Percentiles rank a stretch among this genome's conserved stretches.
Evolutionary conservation across 2,113 vertebrate species (phyloP).

Genomic region (Macquaria ambigua): DNA sequence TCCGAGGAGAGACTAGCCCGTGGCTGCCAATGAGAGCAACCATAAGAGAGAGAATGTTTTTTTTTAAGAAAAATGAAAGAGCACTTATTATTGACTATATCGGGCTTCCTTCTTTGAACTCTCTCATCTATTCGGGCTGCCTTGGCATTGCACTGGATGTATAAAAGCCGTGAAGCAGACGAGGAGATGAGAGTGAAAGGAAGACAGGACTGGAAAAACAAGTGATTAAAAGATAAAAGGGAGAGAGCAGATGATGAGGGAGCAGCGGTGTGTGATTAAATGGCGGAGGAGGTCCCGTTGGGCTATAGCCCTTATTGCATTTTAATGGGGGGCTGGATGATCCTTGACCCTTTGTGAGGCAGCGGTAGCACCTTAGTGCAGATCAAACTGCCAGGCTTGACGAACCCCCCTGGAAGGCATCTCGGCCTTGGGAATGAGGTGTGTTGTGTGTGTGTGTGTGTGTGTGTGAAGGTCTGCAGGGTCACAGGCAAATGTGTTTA

Average conservation of each 20-base stretch:
- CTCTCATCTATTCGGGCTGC: constrained; percentile 59
- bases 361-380: constrained; percentile 64
- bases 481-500: constrained; percentile 74
- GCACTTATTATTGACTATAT: constrained; percentile 60
- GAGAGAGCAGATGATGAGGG: constrained; percentile 61
- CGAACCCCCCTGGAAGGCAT: constrained; percentile 42
- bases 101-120: constrained; percentile 66
- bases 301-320: constrained; percentile 72
- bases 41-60: constrained; percentile 39
- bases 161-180: constrained; percentile 30
- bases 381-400: constrained; percentile 62
- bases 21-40: constrained; percentile 52
- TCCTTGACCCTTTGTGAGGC: constrained; percentile 62
- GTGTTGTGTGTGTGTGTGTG: constrained; percentile 31
- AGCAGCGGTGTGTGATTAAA: constrained; percentile 70
- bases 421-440: constrained; percentile 60
- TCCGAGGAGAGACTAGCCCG: constrained; percentile 34
- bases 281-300: constrained; percentile 55
- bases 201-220: constrained; percentile 60
- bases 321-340: constrained; percentile 75
- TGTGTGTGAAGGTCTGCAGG: constrained; percentile 34
- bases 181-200: constrained; percentile 50
- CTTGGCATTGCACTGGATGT: constrained; percentile 43
- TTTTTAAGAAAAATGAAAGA: constrained; percentile 68
- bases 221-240: constrained; percentile 76